Base-by-base conservation (phyloP, 2,113 vertebrate genomes). In the Salminus brasiliensis region DNA sequence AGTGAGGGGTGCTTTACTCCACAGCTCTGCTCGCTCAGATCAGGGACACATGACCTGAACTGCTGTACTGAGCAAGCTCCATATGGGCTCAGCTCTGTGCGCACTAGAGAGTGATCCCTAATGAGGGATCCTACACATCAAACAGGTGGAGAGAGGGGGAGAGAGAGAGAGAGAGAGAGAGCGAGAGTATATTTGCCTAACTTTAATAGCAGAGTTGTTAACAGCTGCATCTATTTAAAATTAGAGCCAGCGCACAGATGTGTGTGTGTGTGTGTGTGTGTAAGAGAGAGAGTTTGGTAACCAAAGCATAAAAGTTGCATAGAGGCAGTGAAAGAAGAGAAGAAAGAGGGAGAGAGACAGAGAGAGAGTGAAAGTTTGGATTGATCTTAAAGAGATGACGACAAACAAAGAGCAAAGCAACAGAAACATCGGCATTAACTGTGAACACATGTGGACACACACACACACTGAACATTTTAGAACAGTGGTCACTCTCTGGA, bases 151-250 rank as follows among this genome's bases (percentile, higher is more conserved):
- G 45, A 3, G 45, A 49, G 45, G 53, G 21, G 12, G 67, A 23
- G 76, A 8, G 72, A 25, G 36, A 27, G 55, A 11, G 67, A 23
- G 27, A 25, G 39, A 62, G 70, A 74, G 74, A 57, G 79, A 45
- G 79, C 57, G 72, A 72, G 76, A 59, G 77, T 75, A 69, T 57
- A 74, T 79, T 79, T 75, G 81, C 71, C 60, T 23, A 66, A 74
- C 27, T 84, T 84, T 84, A 81, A 84, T 84, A 62, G 75, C 65
- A 74, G 66, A 55, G 62, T 62, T 81, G 76, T 84, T 74, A 78
- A 84, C 83, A 84, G 83, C 83, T 84, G 83, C 79, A 81, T 81
- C 65, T 78, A 55, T 84, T 84, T 84, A 84, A 81, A 77, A 65
- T 65, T 70, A 43, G 10, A 84, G 70, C 79, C 79, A 84, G 63